These are phyloP conservation scores for Lonchura striata DNA, from an alignment of 2,113 vertebrate genomes.

Conservation along the genomic window DNA sequence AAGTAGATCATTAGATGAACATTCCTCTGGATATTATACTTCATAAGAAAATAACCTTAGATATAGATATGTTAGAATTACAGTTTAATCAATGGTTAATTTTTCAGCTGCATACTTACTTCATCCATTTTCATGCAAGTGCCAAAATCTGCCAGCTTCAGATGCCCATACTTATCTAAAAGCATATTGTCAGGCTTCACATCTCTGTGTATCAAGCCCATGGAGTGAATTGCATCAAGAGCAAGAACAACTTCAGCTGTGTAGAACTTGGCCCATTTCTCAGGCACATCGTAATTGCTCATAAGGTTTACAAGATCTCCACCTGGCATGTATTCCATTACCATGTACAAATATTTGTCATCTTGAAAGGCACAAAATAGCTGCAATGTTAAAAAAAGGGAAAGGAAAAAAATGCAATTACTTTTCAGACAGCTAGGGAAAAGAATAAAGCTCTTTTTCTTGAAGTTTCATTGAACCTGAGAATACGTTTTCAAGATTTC, in stretches of 20 bases:
- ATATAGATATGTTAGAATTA: not conserved
- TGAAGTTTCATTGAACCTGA: not conserved
- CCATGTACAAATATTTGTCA: conserved; percentile 96
- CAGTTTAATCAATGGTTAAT: not conserved
- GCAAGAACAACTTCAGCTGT: conserved; percentile 97
- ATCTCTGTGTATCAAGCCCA: conserved; percentile 98
- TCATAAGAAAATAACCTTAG: not conserved
- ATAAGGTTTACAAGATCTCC: conserved; percentile 98
- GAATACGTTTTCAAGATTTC: not conserved
- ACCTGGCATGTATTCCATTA: conserved; percentile 99
- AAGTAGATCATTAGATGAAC: not conserved
- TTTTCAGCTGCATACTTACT: conserved; percentile 75
- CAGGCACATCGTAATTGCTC: conserved; percentile 98
- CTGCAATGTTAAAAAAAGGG: conserved; percentile 60
- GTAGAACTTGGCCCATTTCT: conserved; percentile 98
- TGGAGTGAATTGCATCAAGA: conserved; percentile 96
- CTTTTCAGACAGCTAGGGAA: not conserved
- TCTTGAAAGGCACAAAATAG: conserved; percentile 99
- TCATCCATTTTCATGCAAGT: conserved; percentile 99
- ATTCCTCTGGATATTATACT: not conserved
- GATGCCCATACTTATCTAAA: conserved; percentile 90
- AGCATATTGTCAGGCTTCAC: conserved; percentile 99
- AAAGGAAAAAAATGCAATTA: not conserved
- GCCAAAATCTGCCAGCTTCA: conserved; percentile 98
- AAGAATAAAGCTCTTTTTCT: not conserved